Percentiles rank a stretch among this genome's conserved stretches.
These are phyloP conservation scores for Centropus unirufus DNA, from an alignment of 2,113 vertebrate species.

Conservation along the genomic window DNA sequence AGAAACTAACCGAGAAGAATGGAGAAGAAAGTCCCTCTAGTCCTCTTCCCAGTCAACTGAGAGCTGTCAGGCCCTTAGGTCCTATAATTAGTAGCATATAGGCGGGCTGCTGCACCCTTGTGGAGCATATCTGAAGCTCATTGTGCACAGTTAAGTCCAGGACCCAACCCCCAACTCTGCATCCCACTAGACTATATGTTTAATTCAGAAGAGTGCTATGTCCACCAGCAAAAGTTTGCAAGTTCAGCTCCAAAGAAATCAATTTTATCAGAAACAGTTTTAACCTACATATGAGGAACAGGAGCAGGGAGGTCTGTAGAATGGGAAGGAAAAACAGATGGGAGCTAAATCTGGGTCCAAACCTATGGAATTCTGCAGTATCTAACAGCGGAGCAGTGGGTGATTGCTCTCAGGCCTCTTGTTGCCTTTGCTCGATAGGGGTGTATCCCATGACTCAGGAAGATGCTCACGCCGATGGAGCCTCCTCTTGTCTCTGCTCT, in stretches of 20 bases:
- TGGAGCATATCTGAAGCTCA: background rate
- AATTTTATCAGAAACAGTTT: background rate
- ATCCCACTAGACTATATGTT: background rate
- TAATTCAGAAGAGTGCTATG: background rate
- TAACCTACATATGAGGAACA: background rate
- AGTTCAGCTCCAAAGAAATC: background rate
- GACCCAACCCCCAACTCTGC: background rate
- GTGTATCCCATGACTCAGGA: background rate
- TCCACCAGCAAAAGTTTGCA: background rate
- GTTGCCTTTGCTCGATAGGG: background rate
- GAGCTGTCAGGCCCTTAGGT: background rate
- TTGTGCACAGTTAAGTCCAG: background rate
- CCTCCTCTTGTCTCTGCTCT: background rate
- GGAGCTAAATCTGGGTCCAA: background rate
- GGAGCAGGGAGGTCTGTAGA: background rate
- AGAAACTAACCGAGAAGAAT: background rate
- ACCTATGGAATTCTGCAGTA: background rate
- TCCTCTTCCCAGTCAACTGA: background rate
- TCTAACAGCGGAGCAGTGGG: rapidly evolving
- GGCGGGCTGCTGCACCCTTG: background rate
- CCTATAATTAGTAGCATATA: background rate
- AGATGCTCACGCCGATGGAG: rapidly evolving
- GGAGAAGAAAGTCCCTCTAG: background rate
- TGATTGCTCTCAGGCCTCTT: background rate
- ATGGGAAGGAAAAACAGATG: background rate